phyloP scores from a whole-genome alignment of 2,797 vertebrate species.

The Meda fulgida region DNA sequence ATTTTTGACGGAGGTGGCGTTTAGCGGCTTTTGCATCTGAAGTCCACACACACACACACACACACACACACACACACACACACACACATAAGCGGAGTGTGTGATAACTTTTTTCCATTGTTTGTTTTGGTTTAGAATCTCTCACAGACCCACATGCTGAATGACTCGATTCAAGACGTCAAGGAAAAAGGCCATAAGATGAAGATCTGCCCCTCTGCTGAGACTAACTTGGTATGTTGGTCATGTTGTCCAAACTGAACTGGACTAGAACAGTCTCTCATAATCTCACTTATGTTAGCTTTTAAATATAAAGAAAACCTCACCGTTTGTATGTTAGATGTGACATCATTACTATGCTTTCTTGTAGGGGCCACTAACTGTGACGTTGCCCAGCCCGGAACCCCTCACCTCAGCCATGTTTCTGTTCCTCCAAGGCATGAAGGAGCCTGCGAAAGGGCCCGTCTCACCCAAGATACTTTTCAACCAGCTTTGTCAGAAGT shows the following conservation, averaged over 20 bases:
- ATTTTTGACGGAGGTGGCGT: too few species aligned
- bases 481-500: constrained; percentile 98
- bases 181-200: constrained; percentile 93
- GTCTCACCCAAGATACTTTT: constrained; percentile 95
- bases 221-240: constrained; percentile 86
- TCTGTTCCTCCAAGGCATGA: constrained; percentile 95
- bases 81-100: not conserved
- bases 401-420: constrained; percentile 95
- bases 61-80: too few species aligned
- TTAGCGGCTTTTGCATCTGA: too few species aligned
- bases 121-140: constrained; percentile 82
- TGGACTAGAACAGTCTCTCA: not conserved
- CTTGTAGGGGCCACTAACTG: constrained; percentile 84
- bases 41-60: too few species aligned
- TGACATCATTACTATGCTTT: constrained; percentile 32
- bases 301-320: not conserved
- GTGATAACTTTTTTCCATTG: constrained; percentile 18
- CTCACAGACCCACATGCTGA: constrained; percentile 94
- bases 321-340: not conserved
- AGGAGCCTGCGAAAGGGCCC: constrained; percentile 89
- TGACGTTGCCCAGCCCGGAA: constrained; percentile 88
- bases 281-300: not conserved
- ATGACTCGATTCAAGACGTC: constrained; percentile 90
- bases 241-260: not conserved
- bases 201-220: constrained; percentile 85